These are phyloP conservation scores for Cheirogaleus medius DNA, from an alignment of 2,113 vertebrate species.

Conservation along the genomic window DNA sequence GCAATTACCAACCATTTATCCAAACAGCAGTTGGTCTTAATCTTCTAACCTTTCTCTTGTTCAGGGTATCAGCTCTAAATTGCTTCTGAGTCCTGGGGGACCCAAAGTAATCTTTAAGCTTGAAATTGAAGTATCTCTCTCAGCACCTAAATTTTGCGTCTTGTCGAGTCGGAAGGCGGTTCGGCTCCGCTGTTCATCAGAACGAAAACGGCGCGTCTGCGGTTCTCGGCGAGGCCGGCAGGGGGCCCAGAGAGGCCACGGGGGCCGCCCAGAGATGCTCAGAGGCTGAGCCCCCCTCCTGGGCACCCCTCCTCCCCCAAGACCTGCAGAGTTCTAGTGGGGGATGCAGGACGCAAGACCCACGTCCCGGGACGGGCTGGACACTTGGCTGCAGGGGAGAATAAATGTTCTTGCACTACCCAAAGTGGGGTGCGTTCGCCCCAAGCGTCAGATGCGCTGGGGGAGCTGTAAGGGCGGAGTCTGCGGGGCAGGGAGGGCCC, in stretches of 20 bases:
- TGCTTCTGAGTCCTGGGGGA: conserved; percentile 89
- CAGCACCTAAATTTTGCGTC: conserved; percentile 85
- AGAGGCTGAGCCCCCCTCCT: not conserved
- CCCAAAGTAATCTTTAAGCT: conserved; percentile 89
- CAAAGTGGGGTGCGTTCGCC: rapidly evolving
- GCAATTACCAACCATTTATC: conserved; percentile 90
- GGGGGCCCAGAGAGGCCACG: not conserved
- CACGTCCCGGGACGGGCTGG: not conserved
- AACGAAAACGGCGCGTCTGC: conserved; percentile 67
- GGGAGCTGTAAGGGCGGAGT: rapidly evolving
- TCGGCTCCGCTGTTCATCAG: conserved; percentile 73
- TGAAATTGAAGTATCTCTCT: conserved; percentile 88
- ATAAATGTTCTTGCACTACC: rapidly evolving
- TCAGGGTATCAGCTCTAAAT: conserved; percentile 89
- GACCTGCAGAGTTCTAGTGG: not conserved
- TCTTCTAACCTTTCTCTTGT: conserved; percentile 89
- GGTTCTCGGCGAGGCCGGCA: conserved; percentile 15
- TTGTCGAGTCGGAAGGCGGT: conserved; percentile 77
- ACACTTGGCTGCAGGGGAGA: not conserved
- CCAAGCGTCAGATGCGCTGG: rapidly evolving
- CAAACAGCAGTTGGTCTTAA: conserved; percentile 91
- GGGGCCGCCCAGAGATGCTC: not conserved
- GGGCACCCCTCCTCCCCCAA: not conserved
- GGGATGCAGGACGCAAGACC: not conserved
- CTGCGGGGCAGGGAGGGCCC: not conserved